A percentile compares a stretch with the other conserved stretches of the same genome.
Evolutionary conservation across 2,888 invertebrate species (phyloP).

Genomic region (Pimpla rufipes): DNA sequence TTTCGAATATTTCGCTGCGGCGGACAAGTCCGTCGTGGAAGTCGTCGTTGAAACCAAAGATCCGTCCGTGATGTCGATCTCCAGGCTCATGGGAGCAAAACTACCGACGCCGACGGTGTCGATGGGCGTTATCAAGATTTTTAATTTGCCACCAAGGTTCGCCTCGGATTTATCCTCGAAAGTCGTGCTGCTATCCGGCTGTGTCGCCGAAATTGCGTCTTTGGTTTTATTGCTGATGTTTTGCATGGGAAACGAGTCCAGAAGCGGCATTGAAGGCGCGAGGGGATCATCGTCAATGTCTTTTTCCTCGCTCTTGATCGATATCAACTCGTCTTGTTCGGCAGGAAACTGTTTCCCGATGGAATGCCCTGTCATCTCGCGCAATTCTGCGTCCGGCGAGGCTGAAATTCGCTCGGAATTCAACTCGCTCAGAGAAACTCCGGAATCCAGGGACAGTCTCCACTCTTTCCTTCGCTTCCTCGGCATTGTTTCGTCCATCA

Average conservation of each 20-base stretch:
- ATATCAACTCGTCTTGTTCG: neutral
- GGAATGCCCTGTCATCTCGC: neutral
- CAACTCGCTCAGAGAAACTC: slow-evolving; percentile 12
- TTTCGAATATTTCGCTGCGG: neutral
- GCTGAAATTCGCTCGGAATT: neutral
- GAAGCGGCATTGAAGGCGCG: slow-evolving; percentile 46
- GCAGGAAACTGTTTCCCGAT: neutral
- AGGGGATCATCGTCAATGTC: neutral
- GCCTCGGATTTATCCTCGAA: neutral
- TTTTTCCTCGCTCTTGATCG: neutral
- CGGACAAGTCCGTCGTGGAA: slow-evolving; percentile 23
- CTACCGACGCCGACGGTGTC: neutral
- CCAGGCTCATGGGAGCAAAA: slow-evolving; percentile 34
- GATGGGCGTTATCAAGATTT: slow-evolving; percentile 38
- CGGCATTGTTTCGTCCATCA: neutral
- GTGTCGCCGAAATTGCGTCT: neutral
- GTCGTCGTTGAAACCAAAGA: slow-evolving; percentile 24
- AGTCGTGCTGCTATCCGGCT: slow-evolving; percentile 62
- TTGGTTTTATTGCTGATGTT: neutral
- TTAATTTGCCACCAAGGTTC: neutral
- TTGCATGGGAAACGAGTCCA: neutral
- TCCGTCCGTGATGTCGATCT: slow-evolving; percentile 17
- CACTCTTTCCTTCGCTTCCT: slow-evolving; percentile 25
- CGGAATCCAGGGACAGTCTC: slow-evolving; percentile 36
- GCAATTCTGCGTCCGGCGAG: neutral